Conservation (phyloP, 2,113 vertebrate species). For the Oncorhynchus nerka region DNA sequence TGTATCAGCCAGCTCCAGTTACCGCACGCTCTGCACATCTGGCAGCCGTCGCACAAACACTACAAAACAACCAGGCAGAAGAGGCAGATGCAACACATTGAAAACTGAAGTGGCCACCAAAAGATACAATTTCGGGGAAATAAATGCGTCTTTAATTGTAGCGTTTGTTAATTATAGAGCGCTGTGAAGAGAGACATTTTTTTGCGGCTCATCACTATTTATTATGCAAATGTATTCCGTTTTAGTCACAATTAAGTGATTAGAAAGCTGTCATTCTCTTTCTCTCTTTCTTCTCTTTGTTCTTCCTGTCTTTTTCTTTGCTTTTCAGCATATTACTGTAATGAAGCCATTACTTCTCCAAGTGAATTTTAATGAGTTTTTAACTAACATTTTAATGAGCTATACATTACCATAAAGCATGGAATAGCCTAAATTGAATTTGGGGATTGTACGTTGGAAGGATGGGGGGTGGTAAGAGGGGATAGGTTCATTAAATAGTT, state of each 20-base stretch:
- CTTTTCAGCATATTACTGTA: constrained; percentile 86
- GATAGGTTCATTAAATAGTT: constrained; percentile 86
- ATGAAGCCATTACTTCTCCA: constrained; percentile 92
- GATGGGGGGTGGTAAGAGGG: constrained; percentile 57
- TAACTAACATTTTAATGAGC: constrained; percentile 96
- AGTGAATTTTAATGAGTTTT: constrained; percentile 93
- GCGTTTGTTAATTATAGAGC: constrained; percentile 78
- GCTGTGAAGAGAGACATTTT: constrained; percentile 57
- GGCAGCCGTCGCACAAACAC: constrained; percentile 47
- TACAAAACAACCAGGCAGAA: background rate
- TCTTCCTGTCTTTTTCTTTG: constrained; percentile 73
- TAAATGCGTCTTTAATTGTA: constrained; percentile 81
- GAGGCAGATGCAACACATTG: constrained; percentile 7
- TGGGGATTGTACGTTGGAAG: constrained; percentile 49
- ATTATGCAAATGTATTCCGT: constrained; percentile 89
- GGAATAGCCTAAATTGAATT: constrained; percentile 88
- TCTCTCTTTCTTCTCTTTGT: constrained; percentile 55
- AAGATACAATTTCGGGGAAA: constrained; percentile 72
- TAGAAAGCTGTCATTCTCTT: constrained; percentile 79
- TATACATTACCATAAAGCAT: constrained; percentile 89
- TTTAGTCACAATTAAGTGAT: constrained; percentile 90
- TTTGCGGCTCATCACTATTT: constrained; percentile 72
- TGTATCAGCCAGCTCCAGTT: constrained; percentile 64
- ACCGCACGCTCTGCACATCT: constrained; percentile 34
- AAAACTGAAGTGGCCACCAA: constrained; percentile 58